phyloP scores from a whole-genome alignment of 2,888 invertebrate species.

The Thyatira batis region DNA sequence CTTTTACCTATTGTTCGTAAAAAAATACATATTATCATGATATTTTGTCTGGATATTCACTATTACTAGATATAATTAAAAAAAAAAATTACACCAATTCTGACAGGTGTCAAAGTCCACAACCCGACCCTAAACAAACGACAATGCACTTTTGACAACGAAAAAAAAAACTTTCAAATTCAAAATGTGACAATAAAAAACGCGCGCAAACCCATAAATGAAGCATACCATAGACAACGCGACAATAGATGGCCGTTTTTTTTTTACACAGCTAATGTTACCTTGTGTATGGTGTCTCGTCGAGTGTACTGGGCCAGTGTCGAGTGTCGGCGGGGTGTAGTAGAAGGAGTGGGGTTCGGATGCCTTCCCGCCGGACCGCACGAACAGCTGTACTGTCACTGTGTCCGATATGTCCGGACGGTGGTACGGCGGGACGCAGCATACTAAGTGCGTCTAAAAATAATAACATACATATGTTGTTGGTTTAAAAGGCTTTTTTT shows the following conservation, averaged over 20 bases:
- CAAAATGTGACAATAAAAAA: background rate
- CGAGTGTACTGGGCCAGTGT: conserved; percentile 57
- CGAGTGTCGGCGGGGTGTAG: conserved; percentile 84
- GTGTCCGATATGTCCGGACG: conserved; percentile 86
- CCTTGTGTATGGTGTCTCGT: conserved; percentile 59
- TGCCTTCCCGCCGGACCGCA: conserved; percentile 92
- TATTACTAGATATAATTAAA: too few relatives aligned
- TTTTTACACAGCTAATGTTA: too few relatives aligned
- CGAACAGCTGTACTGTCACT: conserved; percentile 88
- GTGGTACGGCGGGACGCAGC: conserved; percentile 90
- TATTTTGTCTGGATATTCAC: too few relatives aligned
- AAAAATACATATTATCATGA: too few relatives aligned
- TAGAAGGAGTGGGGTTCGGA: conserved; percentile 93
- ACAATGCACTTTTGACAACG: background rate
- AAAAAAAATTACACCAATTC: too few relatives aligned
- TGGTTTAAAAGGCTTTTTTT: too few relatives aligned
- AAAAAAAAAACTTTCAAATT: background rate
- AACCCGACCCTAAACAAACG: background rate
- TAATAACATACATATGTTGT: background rate
- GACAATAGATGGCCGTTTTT: too few relatives aligned
- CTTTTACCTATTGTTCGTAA: too few relatives aligned
- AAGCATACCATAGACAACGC: conserved; percentile 2
- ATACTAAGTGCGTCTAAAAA: conserved; percentile 91
- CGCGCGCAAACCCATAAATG: background rate
- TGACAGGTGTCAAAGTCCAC: too few relatives aligned